Conservation (phyloP, 1,140 invertebrate genomes). For the Sarcophaga bullata region DNA sequence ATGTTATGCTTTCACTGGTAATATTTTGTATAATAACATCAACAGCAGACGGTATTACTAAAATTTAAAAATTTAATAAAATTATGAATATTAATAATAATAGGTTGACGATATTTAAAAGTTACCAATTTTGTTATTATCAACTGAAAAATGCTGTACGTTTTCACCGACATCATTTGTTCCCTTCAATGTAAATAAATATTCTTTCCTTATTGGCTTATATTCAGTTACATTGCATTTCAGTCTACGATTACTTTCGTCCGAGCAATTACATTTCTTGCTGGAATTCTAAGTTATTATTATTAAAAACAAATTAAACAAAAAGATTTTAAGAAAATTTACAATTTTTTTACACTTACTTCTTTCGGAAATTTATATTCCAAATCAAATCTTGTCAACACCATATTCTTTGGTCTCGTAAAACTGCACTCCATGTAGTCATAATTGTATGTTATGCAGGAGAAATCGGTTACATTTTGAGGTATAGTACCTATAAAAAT, state of each 20-base stretch:
- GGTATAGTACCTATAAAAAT: constrained; percentile 25
- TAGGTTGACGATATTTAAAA: background rate
- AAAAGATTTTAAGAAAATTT: too few species aligned
- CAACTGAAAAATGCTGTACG: constrained; percentile 18
- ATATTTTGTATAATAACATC: background rate
- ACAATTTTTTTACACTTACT: constrained; percentile 2
- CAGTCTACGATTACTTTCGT: background rate
- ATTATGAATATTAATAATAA: constrained; percentile 3
- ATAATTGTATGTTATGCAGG: constrained; percentile 30
- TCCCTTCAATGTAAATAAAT: constrained; percentile 37
- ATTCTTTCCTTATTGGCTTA: background rate
- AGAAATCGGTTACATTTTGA: constrained; percentile 37
- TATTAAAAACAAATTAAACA: too few species aligned
- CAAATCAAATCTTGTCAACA: background rate
- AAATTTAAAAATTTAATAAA: background rate
- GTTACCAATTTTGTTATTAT: constrained; percentile 29
- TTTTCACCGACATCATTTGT: constrained; percentile 14
- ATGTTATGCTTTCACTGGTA: constrained; percentile 15
- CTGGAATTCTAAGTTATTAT: background rate
- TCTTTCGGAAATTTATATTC: background rate
- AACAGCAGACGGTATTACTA: constrained; percentile 39
- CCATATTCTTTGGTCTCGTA: constrained; percentile 35
- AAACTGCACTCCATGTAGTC: constrained; percentile 39
- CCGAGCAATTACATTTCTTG: background rate
- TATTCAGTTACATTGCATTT: constrained; percentile 3